Evolutionary conservation across 2,888 invertebrate genomes (phyloP).

Genomic region (Unio pictorum): DNA sequence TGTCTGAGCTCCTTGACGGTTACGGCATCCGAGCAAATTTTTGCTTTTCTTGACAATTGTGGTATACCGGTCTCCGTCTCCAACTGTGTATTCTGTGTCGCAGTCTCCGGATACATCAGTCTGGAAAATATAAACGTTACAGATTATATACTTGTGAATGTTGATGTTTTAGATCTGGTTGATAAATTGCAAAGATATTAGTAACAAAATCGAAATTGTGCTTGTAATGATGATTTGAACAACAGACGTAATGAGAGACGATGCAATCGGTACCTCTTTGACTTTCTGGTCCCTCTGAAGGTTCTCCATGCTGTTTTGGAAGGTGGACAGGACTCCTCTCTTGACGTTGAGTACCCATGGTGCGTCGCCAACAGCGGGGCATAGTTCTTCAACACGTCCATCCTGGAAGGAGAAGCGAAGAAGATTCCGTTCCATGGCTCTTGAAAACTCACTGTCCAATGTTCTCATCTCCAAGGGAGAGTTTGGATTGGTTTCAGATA

Average conservation of each 20-base stretch:
- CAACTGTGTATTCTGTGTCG: constrained; percentile 79
- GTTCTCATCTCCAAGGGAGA: constrained; percentile 19
- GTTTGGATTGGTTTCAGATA: constrained; percentile 65
- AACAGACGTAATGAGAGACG: too few species aligned
- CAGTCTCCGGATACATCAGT: constrained; percentile 88
- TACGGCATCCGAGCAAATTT: constrained; percentile 61
- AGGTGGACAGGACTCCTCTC: constrained; percentile 87
- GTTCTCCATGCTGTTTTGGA: constrained; percentile 89
- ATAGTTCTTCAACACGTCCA: constrained; percentile 85
- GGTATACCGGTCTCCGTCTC: constrained; percentile 50
- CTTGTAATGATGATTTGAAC: too few species aligned
- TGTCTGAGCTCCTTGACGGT: constrained; percentile 57
- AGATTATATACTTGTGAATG: too few species aligned
- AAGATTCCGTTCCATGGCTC: constrained; percentile 80
- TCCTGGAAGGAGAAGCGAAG: constrained; percentile 85
- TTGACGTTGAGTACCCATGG: constrained; percentile 90
- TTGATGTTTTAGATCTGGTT: too few species aligned
- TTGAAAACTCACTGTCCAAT: constrained; percentile 50
- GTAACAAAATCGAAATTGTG: too few species aligned
- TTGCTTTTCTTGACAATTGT: constrained; percentile 53
- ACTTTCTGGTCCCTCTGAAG: constrained; percentile 78
- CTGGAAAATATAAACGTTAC: too few species aligned
- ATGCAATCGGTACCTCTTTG: constrained; percentile 43
- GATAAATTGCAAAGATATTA: too few species aligned
- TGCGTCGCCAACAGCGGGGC: constrained; percentile 85